Percentiles rank a stretch among this genome's conserved stretches.
These are phyloP conservation scores for Oligia latruncula DNA, from an alignment of 2,888 invertebrate genomes.

Conservation along the genomic window DNA sequence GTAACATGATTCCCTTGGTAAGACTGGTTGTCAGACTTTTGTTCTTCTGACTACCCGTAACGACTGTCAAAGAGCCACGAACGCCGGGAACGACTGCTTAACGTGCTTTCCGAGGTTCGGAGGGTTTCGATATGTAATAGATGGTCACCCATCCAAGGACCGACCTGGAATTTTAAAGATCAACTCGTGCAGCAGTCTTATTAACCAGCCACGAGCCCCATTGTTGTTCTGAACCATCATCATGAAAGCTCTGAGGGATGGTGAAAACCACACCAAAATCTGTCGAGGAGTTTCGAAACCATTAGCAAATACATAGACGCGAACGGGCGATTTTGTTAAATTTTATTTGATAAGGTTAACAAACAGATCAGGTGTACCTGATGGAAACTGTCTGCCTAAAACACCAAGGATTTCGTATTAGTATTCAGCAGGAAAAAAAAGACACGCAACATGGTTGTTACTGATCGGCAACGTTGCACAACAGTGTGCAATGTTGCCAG, in stretches of 20 bases:
- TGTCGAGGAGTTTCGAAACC: not conserved
- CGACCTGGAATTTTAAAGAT: not conserved
- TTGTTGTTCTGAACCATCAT: not conserved
- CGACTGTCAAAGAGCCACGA: not conserved
- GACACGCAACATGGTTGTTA: not conserved
- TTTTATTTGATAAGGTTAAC: not conserved
- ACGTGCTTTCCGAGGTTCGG: not conserved
- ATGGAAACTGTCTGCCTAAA: not conserved
- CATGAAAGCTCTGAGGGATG: not conserved
- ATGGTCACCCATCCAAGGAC: not conserved
- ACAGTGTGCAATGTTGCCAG: not conserved
- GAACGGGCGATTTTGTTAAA: not conserved
- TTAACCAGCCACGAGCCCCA: not conserved
- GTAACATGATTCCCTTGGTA: not conserved
- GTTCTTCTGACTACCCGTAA: not conserved
- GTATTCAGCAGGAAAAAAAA: conserved; percentile 10
- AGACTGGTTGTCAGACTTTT: not conserved
- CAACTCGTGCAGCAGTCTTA: not conserved
- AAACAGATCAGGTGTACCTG: not conserved
- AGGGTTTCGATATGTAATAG: not conserved
- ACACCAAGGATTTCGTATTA: conserved; percentile 17
- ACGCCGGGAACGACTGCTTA: not conserved
- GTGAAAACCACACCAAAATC: not conserved
- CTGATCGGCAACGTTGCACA: not conserved
- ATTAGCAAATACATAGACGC: not conserved